Base-by-base conservation (phyloP, 2,797 vertebrate species). In the Myripristis jacobus region DNA sequence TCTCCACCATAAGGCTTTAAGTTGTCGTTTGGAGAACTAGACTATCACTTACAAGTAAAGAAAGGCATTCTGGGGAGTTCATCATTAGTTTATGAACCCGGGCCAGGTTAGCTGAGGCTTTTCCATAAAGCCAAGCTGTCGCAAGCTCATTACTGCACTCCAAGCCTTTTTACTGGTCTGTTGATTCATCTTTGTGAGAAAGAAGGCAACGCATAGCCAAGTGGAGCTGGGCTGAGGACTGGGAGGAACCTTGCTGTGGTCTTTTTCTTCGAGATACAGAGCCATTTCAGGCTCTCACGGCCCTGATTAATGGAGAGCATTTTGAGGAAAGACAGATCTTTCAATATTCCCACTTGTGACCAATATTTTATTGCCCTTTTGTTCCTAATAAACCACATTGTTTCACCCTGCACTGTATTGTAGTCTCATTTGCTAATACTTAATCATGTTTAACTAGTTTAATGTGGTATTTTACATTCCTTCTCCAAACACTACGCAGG, bases 21-120 rank as follows among this genome's bases (percentile, higher is more conserved):
- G 25, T 48, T 38, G 55, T 19, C 22, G 34, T 46, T 21, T 21
- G 60, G 60, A 51, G n/a, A 34, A 61, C 43, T 6, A 7, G 12
- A 38, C 34, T 13, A 56, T 56, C 54, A 19, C 54, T 56, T 36
- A 12, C 22, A 55, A 44, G 19, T 51, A 31, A 44, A 66, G 50
- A 66, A 54, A 53, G 36, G 48, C 5, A 19, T 31, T 62, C 18
- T 34, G 27, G 44, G 21, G 52, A 69, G 41, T 21, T 50, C 48
- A 34, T 65, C 62, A 57, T 63, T 27, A 48, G 55, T n/a, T 61
- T 70, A 21, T 75, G 72, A 63, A 64, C 47, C 54, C 27, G 29
- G 48, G 54, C 60, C 48, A 77, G 47, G 56, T 50, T 57, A 52
- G 53, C 36, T 22, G 41, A 47, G 51, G 43, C 12, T 38, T 22